Base-by-base conservation (phyloP, 2,888 invertebrate genomes). In the Nomada lathburiana region DNA sequence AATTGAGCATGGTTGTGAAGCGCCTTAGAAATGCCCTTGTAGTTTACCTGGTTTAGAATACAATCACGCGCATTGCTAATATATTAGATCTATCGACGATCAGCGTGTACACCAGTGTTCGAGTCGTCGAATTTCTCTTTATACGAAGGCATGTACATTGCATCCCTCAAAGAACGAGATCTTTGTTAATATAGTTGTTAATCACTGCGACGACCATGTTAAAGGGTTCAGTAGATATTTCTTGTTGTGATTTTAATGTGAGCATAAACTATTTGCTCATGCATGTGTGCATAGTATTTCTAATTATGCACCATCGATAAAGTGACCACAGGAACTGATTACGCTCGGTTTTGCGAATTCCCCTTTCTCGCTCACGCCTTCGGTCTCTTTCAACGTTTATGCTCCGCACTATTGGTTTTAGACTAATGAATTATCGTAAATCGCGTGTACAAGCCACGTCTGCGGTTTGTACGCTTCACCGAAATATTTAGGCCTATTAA, bases 401-500 rank as follows among this genome's bases (percentile, higher is more conserved):
- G 64, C 60, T 60, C 53, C 62, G 68, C 62, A 13, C 71, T 78
- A 78, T 84, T 67, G 80, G 75, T 80, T 86, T 80, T 76, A 72
- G 73, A 67, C 65, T 76, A 86, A 86, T 86, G 84, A 86, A 86
- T 86, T 82, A 86, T 68, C 70, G 75, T 76, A 84, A 86, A 83
- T 86, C 79, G 82, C 75, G 76, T 55, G 59, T 69, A 71, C 62
- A 74, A 60, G 44, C 53, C 23, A 29, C 52, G 65, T 76, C 52
- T 77, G 79, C 73, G 79, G 86, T 82, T 80, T 76, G 73, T 53
- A 79, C 57, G 63, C 62, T 63, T 29, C 77, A 52, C 10, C 83
- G 75, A 83, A 86, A 81, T 86, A 83, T 86, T 81, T 73, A 63
- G 53, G 52, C 52, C 44, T 62, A 76, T 73, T 57, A 53, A 74